Base-by-base conservation (phyloP, 1,140 invertebrate species). In the Drosophila bipectinata region DNA sequence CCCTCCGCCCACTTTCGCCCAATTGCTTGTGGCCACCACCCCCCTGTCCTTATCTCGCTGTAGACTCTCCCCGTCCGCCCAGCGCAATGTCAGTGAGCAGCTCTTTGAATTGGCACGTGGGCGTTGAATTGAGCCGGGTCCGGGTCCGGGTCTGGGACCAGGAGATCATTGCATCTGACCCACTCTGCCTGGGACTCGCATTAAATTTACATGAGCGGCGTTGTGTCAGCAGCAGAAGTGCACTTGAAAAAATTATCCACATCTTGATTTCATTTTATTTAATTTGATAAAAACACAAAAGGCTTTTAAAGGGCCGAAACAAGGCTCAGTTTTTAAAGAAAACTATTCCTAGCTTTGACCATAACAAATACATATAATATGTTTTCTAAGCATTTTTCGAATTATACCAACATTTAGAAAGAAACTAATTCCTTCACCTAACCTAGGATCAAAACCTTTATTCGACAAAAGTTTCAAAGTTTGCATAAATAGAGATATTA, bases 71-170 rank as follows among this genome's bases (percentile, higher is more conserved):
- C 24, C 1, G 48, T 26, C 9, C 41, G 32, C 56, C 53, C 56
- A n/a, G 26, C 45, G 67, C 54, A 44, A 58, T 66, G 53, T 47
- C 44, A 47, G 44, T 21, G 44, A 47, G 44, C 44, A 24, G 44
- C 15, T 10, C 44, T 60, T 67, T 63, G 39, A 34, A 77, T 59
- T 87, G 82, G 66, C 82, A 81, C 83, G 82, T 85, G 82, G 82
- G 74, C 78, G 82, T 64, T 60, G 72, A 76, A 73, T 77, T 77
- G 67, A 64, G 49, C 56, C 55, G 39, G 28, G 52, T 39, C 59
- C 57, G 52, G 57, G 30, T 30, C 52, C 4, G 39, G 14, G 54
- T 37, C 44, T 4, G 18, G 12, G 12, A 44, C 12, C 28, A 47
- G 32, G 32, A 61, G 47, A 44, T 44, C 62, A 67, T 66, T 60